These are phyloP conservation scores for Polia nebulosa DNA, from an alignment of 2,888 invertebrate species.

Conservation along the genomic window DNA sequence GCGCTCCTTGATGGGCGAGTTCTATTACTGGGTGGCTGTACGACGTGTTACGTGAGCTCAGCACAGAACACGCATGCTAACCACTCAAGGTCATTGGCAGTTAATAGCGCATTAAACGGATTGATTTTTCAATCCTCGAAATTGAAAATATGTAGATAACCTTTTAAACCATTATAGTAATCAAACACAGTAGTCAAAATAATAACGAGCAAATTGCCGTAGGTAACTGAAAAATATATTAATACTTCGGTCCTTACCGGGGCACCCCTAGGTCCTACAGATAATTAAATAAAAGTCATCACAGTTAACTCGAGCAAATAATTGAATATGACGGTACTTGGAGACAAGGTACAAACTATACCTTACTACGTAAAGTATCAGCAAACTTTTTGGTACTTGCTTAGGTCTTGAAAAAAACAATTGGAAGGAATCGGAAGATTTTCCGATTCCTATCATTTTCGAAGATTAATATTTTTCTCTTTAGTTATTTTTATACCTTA, in stretches of 20 bases:
- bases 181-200: background rate
- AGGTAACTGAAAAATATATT: constrained; percentile 16
- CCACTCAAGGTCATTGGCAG: too few species aligned
- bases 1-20: too few species aligned
- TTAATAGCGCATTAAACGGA: too few species aligned
- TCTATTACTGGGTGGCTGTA: too few species aligned
- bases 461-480: too few species aligned
- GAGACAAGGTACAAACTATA: background rate
- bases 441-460: too few species aligned
- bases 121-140: too few species aligned
- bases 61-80: too few species aligned
- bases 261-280: background rate
- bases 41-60: too few species aligned
- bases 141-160: background rate
- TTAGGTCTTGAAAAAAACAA: too few species aligned
- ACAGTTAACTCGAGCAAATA: constrained; percentile 21
- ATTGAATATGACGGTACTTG: constrained; percentile 6
- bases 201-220: background rate
- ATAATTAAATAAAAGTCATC: constrained; percentile 31
- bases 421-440: too few species aligned
- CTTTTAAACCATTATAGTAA: background rate
- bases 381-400: too few species aligned
- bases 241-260: background rate
- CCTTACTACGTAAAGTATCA: background rate
- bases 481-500: background rate